A percentile compares a stretch with the other conserved stretches of the same genome.
These are phyloP conservation scores for Chrysolina oricalcia DNA, from an alignment of 2,888 invertebrate genomes.

Conservation along the genomic window DNA sequence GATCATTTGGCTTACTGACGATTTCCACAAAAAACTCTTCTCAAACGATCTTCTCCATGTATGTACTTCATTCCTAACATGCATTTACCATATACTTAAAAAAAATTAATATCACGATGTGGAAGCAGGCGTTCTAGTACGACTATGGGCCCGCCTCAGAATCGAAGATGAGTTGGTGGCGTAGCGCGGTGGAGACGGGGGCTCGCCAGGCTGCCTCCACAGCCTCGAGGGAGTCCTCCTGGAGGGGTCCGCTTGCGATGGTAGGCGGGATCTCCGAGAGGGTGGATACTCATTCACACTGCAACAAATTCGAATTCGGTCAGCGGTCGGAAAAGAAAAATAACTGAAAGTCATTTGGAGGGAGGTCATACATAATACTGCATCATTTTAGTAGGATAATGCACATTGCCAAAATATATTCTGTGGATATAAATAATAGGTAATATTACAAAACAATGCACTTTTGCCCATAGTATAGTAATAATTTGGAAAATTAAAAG, in stretches of 20 bases:
- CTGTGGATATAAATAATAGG: too few species aligned
- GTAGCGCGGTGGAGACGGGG: conserved; percentile 64
- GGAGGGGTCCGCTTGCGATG: conserved; percentile 49
- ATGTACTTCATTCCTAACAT: conserved; percentile 24
- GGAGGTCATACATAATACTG: background rate
- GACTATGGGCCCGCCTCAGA: conserved; percentile 66
- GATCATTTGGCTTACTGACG: background rate
- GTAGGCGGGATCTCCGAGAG: conserved; percentile 60
- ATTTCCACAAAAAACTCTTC: background rate
- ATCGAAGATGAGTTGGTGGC: conserved; percentile 60
- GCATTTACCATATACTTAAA: conserved; percentile 34
- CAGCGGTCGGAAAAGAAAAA: conserved; percentile 6
- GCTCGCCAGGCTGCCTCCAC: conserved; percentile 66
- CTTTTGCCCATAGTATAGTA: too few species aligned
- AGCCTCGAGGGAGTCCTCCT: conserved; percentile 58
- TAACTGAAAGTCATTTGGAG: background rate
- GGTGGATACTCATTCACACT: conserved; percentile 67
- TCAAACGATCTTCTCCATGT: conserved; percentile 1
- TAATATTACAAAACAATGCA: too few species aligned
- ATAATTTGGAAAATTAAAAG: too few species aligned
- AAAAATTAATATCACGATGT: conserved; percentile 59
- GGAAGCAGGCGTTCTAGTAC: conserved; percentile 63
- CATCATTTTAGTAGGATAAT: background rate
- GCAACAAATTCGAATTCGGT: conserved; percentile 48
- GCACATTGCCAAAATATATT: too few species aligned